Evolutionary conservation across 2,113 vertebrate genomes (phyloP).

Genomic region (Glareola pratincola): DNA sequence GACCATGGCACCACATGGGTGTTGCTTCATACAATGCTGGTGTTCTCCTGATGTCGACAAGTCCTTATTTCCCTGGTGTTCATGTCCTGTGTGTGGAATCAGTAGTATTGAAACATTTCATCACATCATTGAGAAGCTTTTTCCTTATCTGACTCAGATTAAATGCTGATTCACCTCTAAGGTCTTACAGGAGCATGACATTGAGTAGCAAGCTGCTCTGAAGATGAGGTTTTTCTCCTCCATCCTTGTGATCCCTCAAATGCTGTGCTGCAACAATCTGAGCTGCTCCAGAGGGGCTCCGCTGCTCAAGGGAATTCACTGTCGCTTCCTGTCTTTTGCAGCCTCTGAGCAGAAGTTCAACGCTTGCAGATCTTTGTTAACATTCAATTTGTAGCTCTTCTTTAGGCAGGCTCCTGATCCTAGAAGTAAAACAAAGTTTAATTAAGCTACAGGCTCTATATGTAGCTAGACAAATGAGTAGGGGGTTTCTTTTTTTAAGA

Average conservation of each 20-base stretch:
- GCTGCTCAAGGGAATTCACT: not conserved
- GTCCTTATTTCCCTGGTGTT: not conserved
- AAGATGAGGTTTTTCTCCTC: not conserved
- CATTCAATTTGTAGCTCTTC: not conserved
- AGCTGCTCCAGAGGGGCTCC: not conserved
- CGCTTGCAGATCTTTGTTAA: not conserved
- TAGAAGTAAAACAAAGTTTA: not conserved
- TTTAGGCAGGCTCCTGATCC: not conserved
- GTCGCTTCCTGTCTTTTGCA: not conserved
- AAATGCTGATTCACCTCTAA: not conserved
- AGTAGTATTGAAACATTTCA: not conserved
- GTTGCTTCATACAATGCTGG: not conserved
- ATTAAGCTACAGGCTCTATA: not conserved
- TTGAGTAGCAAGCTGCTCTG: not conserved
- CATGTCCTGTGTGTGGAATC: not conserved
- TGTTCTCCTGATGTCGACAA: not conserved
- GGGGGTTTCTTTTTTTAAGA: not conserved
- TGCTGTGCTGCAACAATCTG: not conserved
- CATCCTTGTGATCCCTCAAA: not conserved
- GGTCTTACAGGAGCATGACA: not conserved
- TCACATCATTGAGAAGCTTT: not conserved
- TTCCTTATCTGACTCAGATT: not conserved
- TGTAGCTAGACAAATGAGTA: not conserved
- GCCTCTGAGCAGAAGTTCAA: not conserved
- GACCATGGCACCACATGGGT: not conserved